phyloP scores from a whole-genome alignment of 1,140 invertebrate genomes.

The Drosophila miranda region DNA sequence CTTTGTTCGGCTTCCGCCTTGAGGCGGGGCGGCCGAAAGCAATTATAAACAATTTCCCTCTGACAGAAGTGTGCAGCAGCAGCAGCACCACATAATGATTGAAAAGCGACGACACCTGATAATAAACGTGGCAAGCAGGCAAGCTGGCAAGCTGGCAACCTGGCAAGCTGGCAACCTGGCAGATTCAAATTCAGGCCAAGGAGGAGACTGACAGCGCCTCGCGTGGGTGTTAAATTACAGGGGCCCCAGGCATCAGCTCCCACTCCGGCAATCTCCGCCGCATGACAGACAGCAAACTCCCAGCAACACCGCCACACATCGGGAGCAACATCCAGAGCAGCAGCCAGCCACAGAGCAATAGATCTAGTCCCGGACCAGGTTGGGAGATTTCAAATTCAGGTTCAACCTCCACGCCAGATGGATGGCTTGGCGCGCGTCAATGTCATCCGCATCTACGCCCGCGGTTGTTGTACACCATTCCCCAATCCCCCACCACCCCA shows the following conservation, averaged over 20 bases:
- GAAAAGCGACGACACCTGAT: constrained; percentile 63
- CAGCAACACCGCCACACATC: too few relatives aligned
- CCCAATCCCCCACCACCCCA: too few relatives aligned
- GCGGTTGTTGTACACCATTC: constrained; percentile 18
- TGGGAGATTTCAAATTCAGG: constrained; percentile 37
- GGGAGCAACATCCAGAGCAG: too few relatives aligned
- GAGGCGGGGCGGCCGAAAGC: constrained; percentile 8
- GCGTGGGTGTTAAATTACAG: constrained; percentile 76
- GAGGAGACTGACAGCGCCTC: constrained; percentile 31
- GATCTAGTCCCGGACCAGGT: constrained; percentile 14
- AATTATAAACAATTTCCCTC: constrained; percentile 56
- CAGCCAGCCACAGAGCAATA: too few relatives aligned
- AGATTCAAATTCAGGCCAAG: constrained; percentile 47
- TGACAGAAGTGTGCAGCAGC: constrained; percentile 25
- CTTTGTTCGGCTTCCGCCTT: constrained; percentile 37
- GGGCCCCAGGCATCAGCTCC: constrained; percentile 37
- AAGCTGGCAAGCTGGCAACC: constrained; percentile 8
- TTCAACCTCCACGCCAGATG: constrained; percentile 37
- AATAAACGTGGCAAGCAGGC: constrained; percentile 51
- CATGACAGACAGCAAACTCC: constrained; percentile 26
- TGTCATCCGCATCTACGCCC: constrained; percentile 64
- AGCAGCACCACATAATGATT: constrained; percentile 38
- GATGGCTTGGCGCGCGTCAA: constrained; percentile 58
- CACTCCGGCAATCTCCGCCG: constrained; percentile 33
- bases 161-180: constrained; percentile 30